phyloP scores from a whole-genome alignment of 2,888 invertebrate genomes.

The Tachina fera region DNA sequence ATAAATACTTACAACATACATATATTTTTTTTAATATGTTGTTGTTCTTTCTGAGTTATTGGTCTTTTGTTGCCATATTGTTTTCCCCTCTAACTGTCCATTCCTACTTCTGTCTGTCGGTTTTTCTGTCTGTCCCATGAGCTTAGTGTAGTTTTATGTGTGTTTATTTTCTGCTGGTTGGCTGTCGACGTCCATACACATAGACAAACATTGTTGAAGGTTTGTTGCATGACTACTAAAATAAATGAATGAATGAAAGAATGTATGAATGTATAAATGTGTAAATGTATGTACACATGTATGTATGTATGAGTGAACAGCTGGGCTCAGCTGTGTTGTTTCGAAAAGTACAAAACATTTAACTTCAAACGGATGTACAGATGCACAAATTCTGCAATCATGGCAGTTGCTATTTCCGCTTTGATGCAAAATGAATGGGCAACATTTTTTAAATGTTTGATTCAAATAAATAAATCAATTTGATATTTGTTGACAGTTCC shows the following conservation, averaged over 20 bases:
- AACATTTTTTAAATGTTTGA: slow-evolving; percentile 60
- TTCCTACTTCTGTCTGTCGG: not conserved
- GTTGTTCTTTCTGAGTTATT: slow-evolving; percentile 9
- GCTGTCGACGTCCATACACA: not conserved
- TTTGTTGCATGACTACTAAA: slow-evolving; percentile 22
- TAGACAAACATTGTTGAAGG: not conserved
- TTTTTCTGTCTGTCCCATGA: not conserved
- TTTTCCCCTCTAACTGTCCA: not conserved
- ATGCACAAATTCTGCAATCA: slow-evolving; percentile 69
- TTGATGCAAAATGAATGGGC: slow-evolving; percentile 67
- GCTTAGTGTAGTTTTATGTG: not conserved
- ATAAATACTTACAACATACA: not conserved
- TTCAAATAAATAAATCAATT: slow-evolving; percentile 69
- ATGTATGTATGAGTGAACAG: not conserved
- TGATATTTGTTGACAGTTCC: slow-evolving; percentile 66
- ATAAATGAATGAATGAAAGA: slow-evolving; percentile 13
- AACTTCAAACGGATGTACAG: slow-evolving; percentile 64
- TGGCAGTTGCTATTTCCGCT: slow-evolving; percentile 72
- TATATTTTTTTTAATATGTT: not conserved
- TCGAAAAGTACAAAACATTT: slow-evolving; percentile 63
- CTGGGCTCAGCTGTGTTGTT: slow-evolving; percentile 59
- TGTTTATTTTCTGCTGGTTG: slow-evolving; percentile 41
- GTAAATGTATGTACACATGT: not conserved
- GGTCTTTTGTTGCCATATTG: slow-evolving; percentile 7
- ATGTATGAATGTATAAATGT: slow-evolving; percentile 9